Percentiles rank a stretch among this genome's conserved stretches.
phyloP scores from a whole-genome alignment of 2,797 vertebrate genomes.

The Neopelma chrysocephalum region DNA sequence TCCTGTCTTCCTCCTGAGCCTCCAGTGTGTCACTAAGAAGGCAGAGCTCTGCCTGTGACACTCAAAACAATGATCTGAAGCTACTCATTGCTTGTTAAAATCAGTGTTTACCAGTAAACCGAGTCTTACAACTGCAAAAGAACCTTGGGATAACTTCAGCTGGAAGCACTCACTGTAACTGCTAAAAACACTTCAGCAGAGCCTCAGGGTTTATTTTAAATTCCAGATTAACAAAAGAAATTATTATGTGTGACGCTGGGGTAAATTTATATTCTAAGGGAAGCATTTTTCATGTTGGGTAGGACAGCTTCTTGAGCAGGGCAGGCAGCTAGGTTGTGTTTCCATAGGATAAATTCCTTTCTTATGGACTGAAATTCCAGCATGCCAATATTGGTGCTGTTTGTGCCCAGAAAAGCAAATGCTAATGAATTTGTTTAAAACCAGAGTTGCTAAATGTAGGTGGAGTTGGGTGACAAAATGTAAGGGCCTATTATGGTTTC shows the following conservation, averaged over 20 bases:
- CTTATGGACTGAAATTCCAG: neutral
- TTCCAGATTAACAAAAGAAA: neutral
- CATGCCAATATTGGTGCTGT: neutral
- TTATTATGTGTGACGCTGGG: neutral
- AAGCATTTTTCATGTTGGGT: neutral
- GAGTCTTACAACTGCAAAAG: neutral
- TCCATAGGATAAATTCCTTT: neutral
- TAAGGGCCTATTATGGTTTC: neutral
- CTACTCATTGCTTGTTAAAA: constrained; percentile 11
- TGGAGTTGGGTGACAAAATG: neutral
- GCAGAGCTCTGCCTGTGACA: neutral
- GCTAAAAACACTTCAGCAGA: neutral
- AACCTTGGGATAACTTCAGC: neutral
- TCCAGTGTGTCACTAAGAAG: neutral
- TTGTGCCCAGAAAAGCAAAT: neutral
- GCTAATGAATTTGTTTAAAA: neutral
- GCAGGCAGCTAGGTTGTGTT: neutral
- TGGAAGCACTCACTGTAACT: neutral
- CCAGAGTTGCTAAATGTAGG: neutral
- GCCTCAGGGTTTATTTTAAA: neutral
- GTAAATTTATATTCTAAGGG: neutral
- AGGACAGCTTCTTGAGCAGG: neutral
- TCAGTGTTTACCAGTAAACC: neutral
- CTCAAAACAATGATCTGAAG: neutral
- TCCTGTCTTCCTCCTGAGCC: neutral